Base-by-base conservation (phyloP, 2,113 vertebrate genomes). In the Salvator merianae region DNA sequence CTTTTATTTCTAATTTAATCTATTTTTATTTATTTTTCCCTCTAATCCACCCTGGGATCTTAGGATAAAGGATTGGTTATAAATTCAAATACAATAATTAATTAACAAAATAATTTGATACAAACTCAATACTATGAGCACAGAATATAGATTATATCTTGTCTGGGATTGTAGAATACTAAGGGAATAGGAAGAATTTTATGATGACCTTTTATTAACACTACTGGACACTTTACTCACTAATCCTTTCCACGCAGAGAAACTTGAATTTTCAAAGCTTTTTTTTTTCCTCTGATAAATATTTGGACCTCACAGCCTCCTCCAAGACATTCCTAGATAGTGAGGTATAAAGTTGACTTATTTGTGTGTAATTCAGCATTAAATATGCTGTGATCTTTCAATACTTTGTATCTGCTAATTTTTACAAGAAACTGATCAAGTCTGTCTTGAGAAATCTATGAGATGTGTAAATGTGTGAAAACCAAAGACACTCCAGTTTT, bases 161-260 rank as follows among this genome's bases (percentile, higher is more conserved):
- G 69, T 16, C 71, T 63, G 71, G 47, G 20, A 24, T 24, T 55
- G 59, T 40, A 22, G n/a, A 63, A 82, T 26, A 43, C 34, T 47
- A 76, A 77, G 65, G 47, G 24, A 83, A 38, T 76, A 16, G 43
- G 26, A 5, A 63, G 30, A 76, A 26, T 8, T 75, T 65, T 55
- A 83, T 24, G 69, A 93, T 84, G 80, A 34, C 75, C 77, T 85
- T 72, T 38, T 82, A 75, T 43, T 47, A 85, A 81, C 5, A 40
- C 30, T 71, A 30, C 82, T 72, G 85, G 68, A 94, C 92, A 85
- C 73, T 80, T 59, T 40, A 47, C 73, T 63, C 82, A 88, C 81
- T 77, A 79, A 90, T 76, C 16, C 36, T 50, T n/a, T 47, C n/a
- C 82, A 65, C 74, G 63, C 62, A 84, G 53, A 70, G 24, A 80